Evolutionary conservation across 2,888 invertebrate species (phyloP), one percentile per base, ranked within the genome.

Genomic region (Oscheius sp.): DNA sequence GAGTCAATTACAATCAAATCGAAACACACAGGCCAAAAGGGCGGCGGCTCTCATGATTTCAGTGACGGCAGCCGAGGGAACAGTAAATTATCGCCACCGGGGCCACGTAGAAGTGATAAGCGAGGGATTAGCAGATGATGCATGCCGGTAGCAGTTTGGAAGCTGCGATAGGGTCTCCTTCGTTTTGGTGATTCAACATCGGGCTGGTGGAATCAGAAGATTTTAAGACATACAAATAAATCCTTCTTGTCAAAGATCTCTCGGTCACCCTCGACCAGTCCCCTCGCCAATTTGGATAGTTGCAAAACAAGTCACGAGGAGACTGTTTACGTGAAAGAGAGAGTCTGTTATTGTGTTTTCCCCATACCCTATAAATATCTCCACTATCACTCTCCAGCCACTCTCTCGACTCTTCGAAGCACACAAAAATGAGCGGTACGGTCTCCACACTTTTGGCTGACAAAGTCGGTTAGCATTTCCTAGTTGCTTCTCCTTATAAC

Each of bases 1-100:
- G 55, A 53, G 32, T 37, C 35, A 29, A 33, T 21, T 21, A 29
- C 29, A 47, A 63, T 29, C 47, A 4, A 10, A 11, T 3, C 2
- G 5, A 50, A 63, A 63, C 68, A n/a, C n/a, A 68, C 68, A 21
- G 10, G 55, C n/a, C 5, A 68, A 68, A 68, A 68, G 68, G 68
- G 68, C 68, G 68, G 68, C 29, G 68, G 68, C 55, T 42, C 55
- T 68, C 68, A 68, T 68, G 42, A 37, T 33, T 63, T 63, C 65
- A 32, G 60, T 60, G 50, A 65, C 48, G 51, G 65, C 33, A 48
- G 65, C 65, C 65, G 48, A 32, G 10, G 65, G 33, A 32, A n/a
- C 65, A 68, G 35, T 68, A 68, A 68, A 68, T 68, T 68, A 68
- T 68, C 68, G 35, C 68, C 50, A 33, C 10, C 32, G n/a, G 60